Evolutionary conservation across 2,797 vertebrate species (phyloP), one percentile per base, ranked within the genome.

Genomic region (Chlorospingus flavigularis): DNA sequence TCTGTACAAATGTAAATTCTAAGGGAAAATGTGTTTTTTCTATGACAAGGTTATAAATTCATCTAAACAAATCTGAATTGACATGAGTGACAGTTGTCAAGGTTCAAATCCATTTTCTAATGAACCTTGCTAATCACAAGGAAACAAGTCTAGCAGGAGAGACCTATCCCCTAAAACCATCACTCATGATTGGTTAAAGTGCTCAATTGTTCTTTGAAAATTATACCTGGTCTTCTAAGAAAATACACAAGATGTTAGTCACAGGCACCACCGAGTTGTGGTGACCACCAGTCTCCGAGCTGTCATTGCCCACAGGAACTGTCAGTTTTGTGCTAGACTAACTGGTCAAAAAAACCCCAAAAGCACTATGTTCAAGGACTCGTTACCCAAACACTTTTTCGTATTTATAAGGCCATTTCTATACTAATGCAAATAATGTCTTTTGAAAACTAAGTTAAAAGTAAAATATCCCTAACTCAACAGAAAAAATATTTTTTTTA

Each of bases 371-470:
- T 78, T 74, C 84, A 94, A 90, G 76, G 60, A 43, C 63, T 89
- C 51, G 39, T 57, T 92, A 74, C 55, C 65, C 75, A 92, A 92
- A 93, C 55, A 89, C 57, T 95, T 96, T 88, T 94, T 86, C 80
- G 53, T 77, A 88, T 91, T 91, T 68, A 82, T 77, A 68, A 85
- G 60, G 50, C 83, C 82, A 91, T 74, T 83, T 97, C 70, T 68
- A 79, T 79, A 93, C 83, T 86, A 91, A 95, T 73, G 86, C 70
- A 96, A 97, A 95, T 93, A 95, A 87, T 17, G 19, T 37, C 80
- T 95, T 96, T 86, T 50, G 74, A 77, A 87, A 80, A 68, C 16
- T n/a, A 71, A 68, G 35, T 55, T 40, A 78, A 62, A 60, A 75
- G 40, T 30, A 10, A 7, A 37, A 92, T 71, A 68, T 54, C 28